Conservation (phyloP, 2,888 invertebrate genomes). For the Spodoptera exigua region DNA sequence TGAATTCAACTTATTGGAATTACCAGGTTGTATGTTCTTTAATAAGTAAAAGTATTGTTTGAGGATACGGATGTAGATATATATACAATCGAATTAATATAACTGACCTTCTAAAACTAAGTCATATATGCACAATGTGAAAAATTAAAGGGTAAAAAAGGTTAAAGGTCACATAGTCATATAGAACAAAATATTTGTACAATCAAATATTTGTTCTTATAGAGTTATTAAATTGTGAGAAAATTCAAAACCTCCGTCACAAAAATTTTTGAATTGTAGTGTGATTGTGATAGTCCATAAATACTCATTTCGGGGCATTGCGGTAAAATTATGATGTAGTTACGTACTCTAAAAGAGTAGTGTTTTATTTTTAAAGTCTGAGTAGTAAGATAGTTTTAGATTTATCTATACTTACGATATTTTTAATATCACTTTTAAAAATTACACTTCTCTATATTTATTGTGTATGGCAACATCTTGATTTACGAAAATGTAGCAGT, state of each 20-base stretch:
- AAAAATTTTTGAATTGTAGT: constrained; percentile 53
- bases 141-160: too few species aligned
- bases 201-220: too few species aligned
- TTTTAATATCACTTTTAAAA: constrained; percentile 34
- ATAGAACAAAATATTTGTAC: too few species aligned
- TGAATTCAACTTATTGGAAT: too few species aligned
- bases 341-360: constrained; percentile 66
- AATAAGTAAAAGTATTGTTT: too few species aligned
- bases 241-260: constrained; percentile 25
- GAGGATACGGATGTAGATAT: too few species aligned
- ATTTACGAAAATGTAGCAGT: not conserved
- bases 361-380: constrained; percentile 64
- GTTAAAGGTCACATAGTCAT: too few species aligned
- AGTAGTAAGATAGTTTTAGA: constrained; percentile 46
- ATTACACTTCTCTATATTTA: constrained; percentile 8
- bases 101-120: too few species aligned
- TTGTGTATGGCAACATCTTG: constrained; percentile 1
- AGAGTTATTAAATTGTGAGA: too few species aligned
- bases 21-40: too few species aligned
- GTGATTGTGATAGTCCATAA: constrained; percentile 57
- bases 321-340: constrained; percentile 44
- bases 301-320: constrained; percentile 47
- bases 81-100: too few species aligned
- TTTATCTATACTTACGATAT: constrained; percentile 35
- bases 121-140: too few species aligned